phyloP scores from a whole-genome alignment of 2,797 vertebrate species.

The Monodelphis domestica region DNA sequence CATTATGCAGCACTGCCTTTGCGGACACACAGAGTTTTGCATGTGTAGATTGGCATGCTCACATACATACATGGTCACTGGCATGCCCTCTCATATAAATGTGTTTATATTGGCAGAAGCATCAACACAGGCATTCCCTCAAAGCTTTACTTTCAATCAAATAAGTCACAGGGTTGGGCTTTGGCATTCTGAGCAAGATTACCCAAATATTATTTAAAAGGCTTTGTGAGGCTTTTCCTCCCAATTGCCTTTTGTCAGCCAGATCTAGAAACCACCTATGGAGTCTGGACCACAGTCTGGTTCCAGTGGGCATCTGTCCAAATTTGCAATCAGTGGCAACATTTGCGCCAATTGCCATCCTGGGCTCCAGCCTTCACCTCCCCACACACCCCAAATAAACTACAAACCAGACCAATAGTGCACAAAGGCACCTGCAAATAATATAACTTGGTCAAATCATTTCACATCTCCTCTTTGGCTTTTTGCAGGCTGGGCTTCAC shows the following conservation, averaged over 20 bases:
- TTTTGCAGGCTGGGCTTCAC: constrained; percentile 28
- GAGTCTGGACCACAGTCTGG: constrained; percentile 17
- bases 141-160: background rate
- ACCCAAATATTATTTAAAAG: constrained; percentile 5
- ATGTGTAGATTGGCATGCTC: background rate
- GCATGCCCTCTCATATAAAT: background rate
- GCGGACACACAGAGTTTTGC: background rate
- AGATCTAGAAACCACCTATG: constrained; percentile 56
- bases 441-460: constrained; percentile 51
- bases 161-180: background rate
- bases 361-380: constrained; percentile 31
- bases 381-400: constrained; percentile 55
- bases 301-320: constrained; percentile 37
- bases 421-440: constrained; percentile 56
- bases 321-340: constrained; percentile 29
- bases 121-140: background rate
- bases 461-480: constrained; percentile 53
- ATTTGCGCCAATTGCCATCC: background rate
- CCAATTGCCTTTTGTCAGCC: constrained; percentile 47
- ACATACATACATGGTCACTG: too few species aligned
- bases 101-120: background rate
- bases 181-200: constrained; percentile 38
- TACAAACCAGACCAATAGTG: constrained; percentile 1
- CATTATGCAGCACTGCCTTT: background rate
- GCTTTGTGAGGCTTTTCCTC: constrained; percentile 34